These are phyloP conservation scores for Heliothis subflexa DNA, from an alignment of 1,140 invertebrate species.

Conservation along the genomic window DNA sequence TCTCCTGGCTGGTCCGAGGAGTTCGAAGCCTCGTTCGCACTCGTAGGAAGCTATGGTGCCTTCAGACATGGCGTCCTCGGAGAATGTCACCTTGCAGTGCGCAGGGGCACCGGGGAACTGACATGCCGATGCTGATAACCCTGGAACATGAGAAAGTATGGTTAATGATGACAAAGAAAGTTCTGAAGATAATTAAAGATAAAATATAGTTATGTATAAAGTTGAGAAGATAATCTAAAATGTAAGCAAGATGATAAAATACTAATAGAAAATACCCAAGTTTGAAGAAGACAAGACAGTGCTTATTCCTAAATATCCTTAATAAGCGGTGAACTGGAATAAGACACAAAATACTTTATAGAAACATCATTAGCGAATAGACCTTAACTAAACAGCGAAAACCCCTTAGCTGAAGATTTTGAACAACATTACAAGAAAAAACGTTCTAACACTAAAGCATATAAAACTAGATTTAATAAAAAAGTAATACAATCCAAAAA, in stretches of 20 bases:
- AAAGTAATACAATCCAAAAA: background rate
- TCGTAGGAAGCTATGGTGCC: slow-evolving; percentile 94
- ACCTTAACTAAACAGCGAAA: no score
- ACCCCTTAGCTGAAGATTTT: no score
- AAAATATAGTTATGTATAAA: no score
- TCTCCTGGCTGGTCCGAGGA: slow-evolving; percentile 93
- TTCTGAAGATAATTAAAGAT: no score
- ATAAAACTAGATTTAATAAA: background rate
- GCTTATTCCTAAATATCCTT: no score
- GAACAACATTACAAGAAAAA: no score
- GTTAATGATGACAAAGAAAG: background rate
- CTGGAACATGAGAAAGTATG: slow-evolving; percentile 52
- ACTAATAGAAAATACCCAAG: background rate
- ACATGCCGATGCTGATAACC: slow-evolving; percentile 84
- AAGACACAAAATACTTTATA: no score
- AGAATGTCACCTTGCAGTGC: slow-evolving; percentile 93
- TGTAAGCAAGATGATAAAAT: no score
- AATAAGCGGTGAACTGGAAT: no score
- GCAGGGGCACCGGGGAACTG: slow-evolving; percentile 97
- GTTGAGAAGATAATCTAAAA: no score
- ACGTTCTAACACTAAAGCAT: background rate
- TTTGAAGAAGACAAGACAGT: background rate
- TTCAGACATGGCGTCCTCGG: slow-evolving; percentile 88
- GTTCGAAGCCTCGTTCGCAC: slow-evolving; percentile 96
- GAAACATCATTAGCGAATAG: no score